These are phyloP conservation scores for Metaphire vulgaris DNA, from an alignment of 1,140 invertebrate species.

Conservation along the genomic window DNA sequence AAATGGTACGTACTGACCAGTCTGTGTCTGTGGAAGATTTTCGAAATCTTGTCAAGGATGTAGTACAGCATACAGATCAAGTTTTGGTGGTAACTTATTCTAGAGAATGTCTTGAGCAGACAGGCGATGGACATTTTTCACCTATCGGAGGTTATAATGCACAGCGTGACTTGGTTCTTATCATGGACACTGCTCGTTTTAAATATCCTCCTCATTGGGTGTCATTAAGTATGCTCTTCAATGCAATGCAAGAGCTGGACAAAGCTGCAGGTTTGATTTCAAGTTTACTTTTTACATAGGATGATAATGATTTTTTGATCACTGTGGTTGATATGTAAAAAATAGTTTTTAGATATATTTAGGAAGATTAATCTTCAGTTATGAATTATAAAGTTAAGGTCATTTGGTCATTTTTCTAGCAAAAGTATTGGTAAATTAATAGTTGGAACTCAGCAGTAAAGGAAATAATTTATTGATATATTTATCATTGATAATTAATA, in stretches of 20 bases:
- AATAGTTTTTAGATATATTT: background rate
- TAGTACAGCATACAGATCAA: slow-evolving; percentile 34
- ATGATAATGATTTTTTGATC: background rate
- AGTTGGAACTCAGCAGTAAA: too few relatives aligned
- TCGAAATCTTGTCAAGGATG: slow-evolving; percentile 33
- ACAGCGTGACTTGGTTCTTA: slow-evolving; percentile 43
- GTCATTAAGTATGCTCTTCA: slow-evolving; percentile 36
- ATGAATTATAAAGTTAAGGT: background rate
- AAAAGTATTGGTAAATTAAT: background rate
- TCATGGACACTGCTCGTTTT: slow-evolving; percentile 51
- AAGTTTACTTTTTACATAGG: background rate
- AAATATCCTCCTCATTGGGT: slow-evolving; percentile 54
- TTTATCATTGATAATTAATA: background rate
- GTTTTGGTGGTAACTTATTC: slow-evolving; percentile 46
- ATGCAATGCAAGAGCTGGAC: slow-evolving; percentile 46
- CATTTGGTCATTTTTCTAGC: background rate
- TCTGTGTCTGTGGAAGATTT: slow-evolving; percentile 31
- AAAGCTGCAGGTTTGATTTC: slow-evolving; percentile 36
- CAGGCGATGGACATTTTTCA: slow-evolving; percentile 49
- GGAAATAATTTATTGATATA: background rate
- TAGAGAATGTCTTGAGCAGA: slow-evolving; percentile 41
- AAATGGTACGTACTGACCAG: slow-evolving; percentile 19
- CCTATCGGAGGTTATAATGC: slow-evolving; percentile 45
- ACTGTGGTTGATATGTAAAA: background rate
- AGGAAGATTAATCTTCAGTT: background rate